Evolutionary conservation across 2,888 invertebrate genomes (phyloP).

Genomic region (Eretmocerus hayati): DNA sequence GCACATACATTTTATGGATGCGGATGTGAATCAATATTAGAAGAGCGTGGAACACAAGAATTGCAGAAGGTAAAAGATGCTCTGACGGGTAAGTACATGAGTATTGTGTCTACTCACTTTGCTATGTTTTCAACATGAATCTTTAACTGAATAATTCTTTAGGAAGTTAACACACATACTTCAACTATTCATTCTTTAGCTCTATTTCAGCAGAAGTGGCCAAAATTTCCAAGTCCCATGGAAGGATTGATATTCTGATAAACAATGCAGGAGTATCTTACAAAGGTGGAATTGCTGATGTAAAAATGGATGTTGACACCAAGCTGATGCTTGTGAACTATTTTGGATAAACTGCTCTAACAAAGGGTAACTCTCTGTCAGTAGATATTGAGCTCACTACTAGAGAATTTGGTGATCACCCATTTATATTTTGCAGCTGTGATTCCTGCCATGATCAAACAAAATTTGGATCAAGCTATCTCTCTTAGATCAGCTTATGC

Average conservation of each 20-base stretch:
- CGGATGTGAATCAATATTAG: slow-evolving; percentile 79
- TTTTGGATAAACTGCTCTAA: slow-evolving; percentile 84
- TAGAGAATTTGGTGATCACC: too few species aligned
- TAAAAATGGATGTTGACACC: slow-evolving; percentile 73
- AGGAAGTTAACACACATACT: slow-evolving; percentile 58
- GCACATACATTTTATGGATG: slow-evolving; percentile 76
- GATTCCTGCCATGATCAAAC: slow-evolving; percentile 73
- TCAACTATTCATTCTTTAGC: slow-evolving; percentile 72
- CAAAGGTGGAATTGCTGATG: slow-evolving; percentile 67
- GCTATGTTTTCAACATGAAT: not conserved
- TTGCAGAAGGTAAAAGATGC: slow-evolving; percentile 74
- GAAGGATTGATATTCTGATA: slow-evolving; percentile 77
- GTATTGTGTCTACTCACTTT: slow-evolving; percentile 50
- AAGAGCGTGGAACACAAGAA: slow-evolving; percentile 71
- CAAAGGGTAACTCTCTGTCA: slow-evolving; percentile 64
- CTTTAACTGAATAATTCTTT: slow-evolving; percentile 18
- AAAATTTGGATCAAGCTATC: slow-evolving; percentile 71
- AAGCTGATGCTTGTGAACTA: slow-evolving; percentile 91
- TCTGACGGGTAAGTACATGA: slow-evolving; percentile 64
- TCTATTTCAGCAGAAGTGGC: slow-evolving; percentile 57
- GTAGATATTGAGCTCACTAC: not conserved
- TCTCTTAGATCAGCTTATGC: slow-evolving; percentile 84
- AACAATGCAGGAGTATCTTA: slow-evolving; percentile 89
- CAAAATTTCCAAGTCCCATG: slow-evolving; percentile 63
- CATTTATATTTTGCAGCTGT: slow-evolving; percentile 55